Conservation (phyloP, 2,797 vertebrate species). For the Tragopan temminckii region DNA sequence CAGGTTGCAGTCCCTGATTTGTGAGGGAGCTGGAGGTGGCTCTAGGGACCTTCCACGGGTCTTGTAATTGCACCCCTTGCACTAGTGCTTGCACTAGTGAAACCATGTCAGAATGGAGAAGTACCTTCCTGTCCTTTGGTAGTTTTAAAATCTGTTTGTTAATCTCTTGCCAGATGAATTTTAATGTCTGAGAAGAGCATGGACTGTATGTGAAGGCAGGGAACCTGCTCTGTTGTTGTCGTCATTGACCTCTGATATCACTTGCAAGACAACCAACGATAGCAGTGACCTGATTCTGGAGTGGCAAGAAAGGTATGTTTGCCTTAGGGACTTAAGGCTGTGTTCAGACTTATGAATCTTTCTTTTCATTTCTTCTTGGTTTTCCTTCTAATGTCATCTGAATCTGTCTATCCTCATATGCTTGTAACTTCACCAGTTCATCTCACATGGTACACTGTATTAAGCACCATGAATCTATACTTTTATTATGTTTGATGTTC, state of each 20-base stretch:
- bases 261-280: background rate
- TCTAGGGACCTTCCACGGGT: background rate
- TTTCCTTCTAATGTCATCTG: background rate
- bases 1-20: background rate
- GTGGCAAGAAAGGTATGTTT: background rate
- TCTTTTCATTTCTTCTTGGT: background rate
- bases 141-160: background rate
- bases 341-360: background rate
- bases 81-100: background rate
- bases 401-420: background rate
- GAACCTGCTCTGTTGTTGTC: background rate
- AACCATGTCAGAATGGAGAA: background rate
- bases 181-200: background rate
- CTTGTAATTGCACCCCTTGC: background rate
- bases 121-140: accelerated
- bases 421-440: background rate
- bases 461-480: accelerated
- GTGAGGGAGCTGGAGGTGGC: background rate
- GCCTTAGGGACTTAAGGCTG: background rate
- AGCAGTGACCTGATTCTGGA: background rate
- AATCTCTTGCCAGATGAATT: background rate
- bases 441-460: accelerated
- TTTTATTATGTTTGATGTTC: background rate
- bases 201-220: background rate
- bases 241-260: background rate